These are phyloP conservation scores for Trachurus trachurus DNA, from an alignment of 2,797 vertebrate genomes.

Conservation along the genomic window DNA sequence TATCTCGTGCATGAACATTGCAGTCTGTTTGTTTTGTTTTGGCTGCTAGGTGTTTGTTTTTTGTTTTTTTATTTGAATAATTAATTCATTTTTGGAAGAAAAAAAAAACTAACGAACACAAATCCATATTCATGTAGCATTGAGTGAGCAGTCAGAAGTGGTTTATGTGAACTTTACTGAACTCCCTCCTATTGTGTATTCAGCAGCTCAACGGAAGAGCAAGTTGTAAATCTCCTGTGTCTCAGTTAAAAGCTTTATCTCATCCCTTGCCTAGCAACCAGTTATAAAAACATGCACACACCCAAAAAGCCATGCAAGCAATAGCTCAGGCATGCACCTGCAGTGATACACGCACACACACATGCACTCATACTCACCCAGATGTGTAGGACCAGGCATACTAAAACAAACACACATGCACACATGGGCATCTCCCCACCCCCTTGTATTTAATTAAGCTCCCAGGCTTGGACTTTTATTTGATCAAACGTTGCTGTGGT, in stretches of 20 bases:
- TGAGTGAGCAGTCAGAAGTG: slow-evolving; percentile 64
- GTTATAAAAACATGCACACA: slow-evolving; percentile 75
- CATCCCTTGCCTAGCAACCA: slow-evolving; percentile 78
- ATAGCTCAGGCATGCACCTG: slow-evolving; percentile 55
- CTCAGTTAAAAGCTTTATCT: slow-evolving; percentile 78
- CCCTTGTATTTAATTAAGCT: slow-evolving; percentile 70
- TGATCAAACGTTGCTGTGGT: slow-evolving; percentile 65
- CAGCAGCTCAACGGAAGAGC: slow-evolving; percentile 66
- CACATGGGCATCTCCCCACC: slow-evolving; percentile 19
- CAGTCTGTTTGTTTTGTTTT: slow-evolving; percentile 73
- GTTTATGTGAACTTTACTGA: slow-evolving; percentile 73
- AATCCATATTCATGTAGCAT: slow-evolving; percentile 72
- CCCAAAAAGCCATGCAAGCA: slow-evolving; percentile 56
- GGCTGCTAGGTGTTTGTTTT: slow-evolving; percentile 54
- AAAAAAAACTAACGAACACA: slow-evolving; percentile 45
- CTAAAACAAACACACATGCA: slow-evolving; percentile 19
- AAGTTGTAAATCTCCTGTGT: slow-evolving; percentile 74
- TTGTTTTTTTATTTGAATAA: slow-evolving; percentile 54
- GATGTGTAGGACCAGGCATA: slow-evolving; percentile 26
- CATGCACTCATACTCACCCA: slow-evolving; percentile 8
- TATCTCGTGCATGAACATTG: slow-evolving; percentile 33
- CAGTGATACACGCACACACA: slow-evolving; percentile 23
- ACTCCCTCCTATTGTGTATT: slow-evolving; percentile 73
- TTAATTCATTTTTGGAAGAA: slow-evolving; percentile 32
- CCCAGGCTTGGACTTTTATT: slow-evolving; percentile 61